These are phyloP conservation scores for Drosophila subquinaria DNA, from an alignment of 2,888 invertebrate genomes.

Conservation along the genomic window DNA sequence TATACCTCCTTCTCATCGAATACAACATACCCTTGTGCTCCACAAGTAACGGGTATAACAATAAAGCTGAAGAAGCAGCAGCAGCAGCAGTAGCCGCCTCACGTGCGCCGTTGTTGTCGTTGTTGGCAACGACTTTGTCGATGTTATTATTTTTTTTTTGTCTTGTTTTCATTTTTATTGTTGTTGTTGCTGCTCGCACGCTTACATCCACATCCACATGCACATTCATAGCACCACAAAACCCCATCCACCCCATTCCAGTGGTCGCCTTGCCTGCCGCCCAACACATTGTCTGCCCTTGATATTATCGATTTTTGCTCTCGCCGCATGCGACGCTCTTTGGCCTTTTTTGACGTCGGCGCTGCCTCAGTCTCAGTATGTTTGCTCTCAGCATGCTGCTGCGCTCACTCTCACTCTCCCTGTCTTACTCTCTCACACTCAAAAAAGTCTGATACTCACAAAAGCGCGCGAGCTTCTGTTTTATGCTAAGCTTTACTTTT, in stretches of 20 bases:
- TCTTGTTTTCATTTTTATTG: not conserved
- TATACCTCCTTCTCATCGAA: too few species aligned
- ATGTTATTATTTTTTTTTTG: constrained; percentile 14
- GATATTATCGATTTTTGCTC: constrained; percentile 85
- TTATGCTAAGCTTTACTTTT: constrained; percentile 61
- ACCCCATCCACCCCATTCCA: constrained; percentile 5
- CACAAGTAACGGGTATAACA: not conserved
- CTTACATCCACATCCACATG: constrained; percentile 1
- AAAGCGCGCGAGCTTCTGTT: constrained; percentile 64
- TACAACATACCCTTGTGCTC: not conserved
- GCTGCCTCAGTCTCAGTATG: constrained; percentile 4
- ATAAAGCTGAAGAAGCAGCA: constrained; percentile 23
- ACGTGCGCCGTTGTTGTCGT: constrained; percentile 65
- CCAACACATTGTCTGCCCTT: constrained; percentile 85
- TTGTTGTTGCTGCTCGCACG: constrained; percentile 38
- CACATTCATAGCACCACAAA: not conserved
- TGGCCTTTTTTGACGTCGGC: constrained; percentile 58
- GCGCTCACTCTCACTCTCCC: constrained; percentile 16
- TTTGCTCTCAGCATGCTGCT: constrained; percentile 18
- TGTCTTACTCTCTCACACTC: constrained; percentile 16
- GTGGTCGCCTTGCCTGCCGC: constrained; percentile 32
- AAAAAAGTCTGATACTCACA: constrained; percentile 37
- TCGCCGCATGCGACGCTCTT: constrained; percentile 64
- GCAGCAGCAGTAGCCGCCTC: constrained; percentile 47
- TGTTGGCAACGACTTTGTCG: constrained; percentile 24